Evolutionary conservation across 1,140 invertebrate genomes (phyloP).

Genomic region (Drosophila grimshawi): DNA sequence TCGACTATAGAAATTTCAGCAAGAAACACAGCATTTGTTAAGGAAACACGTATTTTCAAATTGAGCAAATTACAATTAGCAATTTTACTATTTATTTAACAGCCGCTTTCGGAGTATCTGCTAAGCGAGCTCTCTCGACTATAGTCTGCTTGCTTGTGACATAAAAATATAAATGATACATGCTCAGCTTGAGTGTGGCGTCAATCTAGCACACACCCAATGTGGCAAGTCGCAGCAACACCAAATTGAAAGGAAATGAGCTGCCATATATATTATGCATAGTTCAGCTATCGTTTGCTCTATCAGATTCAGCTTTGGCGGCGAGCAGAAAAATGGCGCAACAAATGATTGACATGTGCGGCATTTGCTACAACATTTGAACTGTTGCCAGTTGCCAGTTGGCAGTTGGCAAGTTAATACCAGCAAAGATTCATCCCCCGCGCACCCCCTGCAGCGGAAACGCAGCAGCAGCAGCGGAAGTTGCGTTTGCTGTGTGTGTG

Average conservation of each 20-base stretch:
- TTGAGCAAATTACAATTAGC: too few relatives aligned
- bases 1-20: too few relatives aligned
- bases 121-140: too few relatives aligned
- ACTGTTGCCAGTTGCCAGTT: slow-evolving; percentile 41
- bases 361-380: slow-evolving; percentile 56
- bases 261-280: slow-evolving; percentile 71
- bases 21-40: too few relatives aligned
- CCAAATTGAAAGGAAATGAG: slow-evolving; percentile 48
- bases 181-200: too few relatives aligned
- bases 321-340: slow-evolving; percentile 65
- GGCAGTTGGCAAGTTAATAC: slow-evolving; percentile 44
- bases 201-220: too few relatives aligned
- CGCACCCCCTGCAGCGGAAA: slow-evolving; percentile 37
- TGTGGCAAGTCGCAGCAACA: not conserved
- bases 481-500: slow-evolving; percentile 42
- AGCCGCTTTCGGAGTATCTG: too few relatives aligned
- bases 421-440: slow-evolving; percentile 6
- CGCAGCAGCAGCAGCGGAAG: slow-evolving; percentile 48
- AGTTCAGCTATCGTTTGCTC: slow-evolving; percentile 19
- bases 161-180: too few relatives aligned
- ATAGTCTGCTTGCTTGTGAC: too few relatives aligned
- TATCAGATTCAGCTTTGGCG: slow-evolving; percentile 36
- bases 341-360: slow-evolving; percentile 75
- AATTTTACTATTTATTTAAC: too few relatives aligned
- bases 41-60: too few relatives aligned